These are phyloP conservation scores for Drosophila hydei DNA, from an alignment of 1,140 invertebrate genomes.

Conservation along the genomic window DNA sequence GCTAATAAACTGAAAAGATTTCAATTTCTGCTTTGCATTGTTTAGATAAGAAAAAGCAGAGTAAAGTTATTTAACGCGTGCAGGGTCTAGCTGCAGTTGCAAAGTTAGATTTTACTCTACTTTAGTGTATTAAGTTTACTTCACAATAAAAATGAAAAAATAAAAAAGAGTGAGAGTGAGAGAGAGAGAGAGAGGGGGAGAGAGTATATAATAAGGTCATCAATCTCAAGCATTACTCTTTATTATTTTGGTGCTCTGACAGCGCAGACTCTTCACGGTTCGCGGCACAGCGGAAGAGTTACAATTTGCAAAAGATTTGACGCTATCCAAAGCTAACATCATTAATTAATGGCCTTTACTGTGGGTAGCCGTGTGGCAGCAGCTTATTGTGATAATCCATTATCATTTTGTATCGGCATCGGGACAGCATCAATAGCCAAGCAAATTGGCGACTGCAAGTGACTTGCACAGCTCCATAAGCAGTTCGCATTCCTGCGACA, in stretches of 20 bases:
- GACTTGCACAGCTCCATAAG: constrained; percentile 55
- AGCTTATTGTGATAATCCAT: constrained; percentile 18
- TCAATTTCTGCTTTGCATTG: too few relatives aligned
- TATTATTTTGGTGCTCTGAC: constrained; percentile 33
- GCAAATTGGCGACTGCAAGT: constrained; percentile 63
- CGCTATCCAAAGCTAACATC: constrained; percentile 34
- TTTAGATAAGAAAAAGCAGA: too few relatives aligned
- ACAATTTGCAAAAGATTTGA: background rate
- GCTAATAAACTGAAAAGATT: too few relatives aligned
- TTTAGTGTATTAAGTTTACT: too few relatives aligned
- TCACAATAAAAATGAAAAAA: too few relatives aligned
- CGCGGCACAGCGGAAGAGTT: background rate
- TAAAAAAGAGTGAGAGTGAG: too few relatives aligned
- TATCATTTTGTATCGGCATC: constrained; percentile 6
- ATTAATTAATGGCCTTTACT: constrained; percentile 67
- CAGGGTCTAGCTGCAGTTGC: too few relatives aligned
- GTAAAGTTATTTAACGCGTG: too few relatives aligned
- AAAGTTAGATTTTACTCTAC: too few relatives aligned
- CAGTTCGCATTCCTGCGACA: constrained; percentile 51
- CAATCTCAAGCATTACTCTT: constrained; percentile 59
- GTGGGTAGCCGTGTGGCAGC: constrained; percentile 21
- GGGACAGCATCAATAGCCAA: constrained; percentile 60
- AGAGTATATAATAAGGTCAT: constrained; percentile 73
- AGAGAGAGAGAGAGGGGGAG: too few relatives aligned
- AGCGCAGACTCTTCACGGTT: too few relatives aligned